Percentiles rank a stretch among this genome's conserved stretches.
These are phyloP conservation scores for Rhimphoctona megacephalus DNA, from an alignment of 2,888 invertebrate species.

Conservation along the genomic window DNA sequence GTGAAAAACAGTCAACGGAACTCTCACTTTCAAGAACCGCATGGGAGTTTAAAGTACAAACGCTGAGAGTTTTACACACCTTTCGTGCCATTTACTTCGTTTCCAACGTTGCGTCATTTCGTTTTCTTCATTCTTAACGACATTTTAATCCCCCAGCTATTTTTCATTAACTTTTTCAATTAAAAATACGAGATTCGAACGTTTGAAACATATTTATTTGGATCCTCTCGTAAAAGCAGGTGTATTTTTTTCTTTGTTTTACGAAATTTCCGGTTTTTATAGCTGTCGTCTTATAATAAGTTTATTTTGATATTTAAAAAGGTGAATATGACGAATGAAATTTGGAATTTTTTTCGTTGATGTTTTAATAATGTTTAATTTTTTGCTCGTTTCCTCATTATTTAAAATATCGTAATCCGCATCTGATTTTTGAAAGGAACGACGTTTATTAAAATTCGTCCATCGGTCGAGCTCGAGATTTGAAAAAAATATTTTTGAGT, in stretches of 20 bases:
- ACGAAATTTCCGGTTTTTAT: not conserved
- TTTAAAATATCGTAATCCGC: not conserved
- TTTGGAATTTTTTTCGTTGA: not conserved
- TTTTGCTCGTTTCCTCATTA: not conserved
- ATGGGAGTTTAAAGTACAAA: not conserved
- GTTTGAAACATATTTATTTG: not conserved
- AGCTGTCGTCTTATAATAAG: not conserved
- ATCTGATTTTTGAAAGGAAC: not conserved
- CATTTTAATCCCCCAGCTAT: conserved; percentile 31
- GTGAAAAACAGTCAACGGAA: conserved; percentile 24
- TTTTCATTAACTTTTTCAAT: not conserved
- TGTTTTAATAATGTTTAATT: not conserved
- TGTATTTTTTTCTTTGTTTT: not conserved
- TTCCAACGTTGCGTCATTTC: conserved; percentile 34
- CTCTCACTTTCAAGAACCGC: not conserved
- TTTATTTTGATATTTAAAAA: not conserved
- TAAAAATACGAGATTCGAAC: not conserved
- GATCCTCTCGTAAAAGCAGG: not conserved
- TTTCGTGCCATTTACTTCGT: conserved; percentile 24
- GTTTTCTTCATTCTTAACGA: conserved; percentile 23
- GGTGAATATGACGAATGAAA: not conserved
- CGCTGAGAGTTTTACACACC: conserved; percentile 14
- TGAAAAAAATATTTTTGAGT: not conserved
- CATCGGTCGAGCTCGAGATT: not conserved
- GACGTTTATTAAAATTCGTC: not conserved